Percentiles rank a stretch among this genome's conserved stretches.
Evolutionary conservation across 2,797 vertebrate species (phyloP).

Genomic region (Xiphophorus birchmanni): DNA sequence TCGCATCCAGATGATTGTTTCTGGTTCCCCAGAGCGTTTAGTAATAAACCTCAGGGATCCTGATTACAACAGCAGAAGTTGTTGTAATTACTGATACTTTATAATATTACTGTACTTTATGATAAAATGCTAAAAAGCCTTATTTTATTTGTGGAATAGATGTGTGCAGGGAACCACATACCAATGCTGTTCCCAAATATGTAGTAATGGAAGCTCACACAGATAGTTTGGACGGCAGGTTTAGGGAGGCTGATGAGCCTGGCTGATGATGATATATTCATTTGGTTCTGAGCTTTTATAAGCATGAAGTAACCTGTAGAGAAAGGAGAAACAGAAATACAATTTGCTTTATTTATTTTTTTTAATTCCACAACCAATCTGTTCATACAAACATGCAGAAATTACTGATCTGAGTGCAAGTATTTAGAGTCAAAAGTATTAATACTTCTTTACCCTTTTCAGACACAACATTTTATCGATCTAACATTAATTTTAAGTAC

Average conservation of each 20-base stretch:
- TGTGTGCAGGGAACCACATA: conserved; percentile 41
- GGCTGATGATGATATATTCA: conserved; percentile 54
- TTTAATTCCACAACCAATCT: not conserved
- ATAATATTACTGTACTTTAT: not conserved
- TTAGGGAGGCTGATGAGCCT: conserved; percentile 77
- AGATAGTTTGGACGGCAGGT: conserved; percentile 51
- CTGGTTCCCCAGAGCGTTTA: conserved; percentile 58
- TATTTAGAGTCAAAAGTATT: not conserved
- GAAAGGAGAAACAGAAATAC: not conserved
- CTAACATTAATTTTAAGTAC: not conserved
- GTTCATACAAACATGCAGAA: not conserved
- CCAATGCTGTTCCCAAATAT: conserved; percentile 82
- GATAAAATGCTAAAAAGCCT: not conserved
- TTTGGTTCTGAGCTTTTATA: conserved; percentile 4
- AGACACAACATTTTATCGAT: not conserved
- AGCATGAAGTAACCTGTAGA: conserved; percentile 72
- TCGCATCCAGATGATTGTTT: conserved; percentile 77
- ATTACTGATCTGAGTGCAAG: not conserved
- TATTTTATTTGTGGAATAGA: not conserved
- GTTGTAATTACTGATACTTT: not conserved
- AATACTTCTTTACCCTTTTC: not conserved
- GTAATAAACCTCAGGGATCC: conserved; percentile 78
- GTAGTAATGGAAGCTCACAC: conserved; percentile 82
- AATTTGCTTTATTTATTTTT: not conserved
- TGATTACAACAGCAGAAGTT: conserved; percentile 29